Base-by-base conservation (phyloP, 2,888 invertebrate species). In the Apotomis turbidana region DNA sequence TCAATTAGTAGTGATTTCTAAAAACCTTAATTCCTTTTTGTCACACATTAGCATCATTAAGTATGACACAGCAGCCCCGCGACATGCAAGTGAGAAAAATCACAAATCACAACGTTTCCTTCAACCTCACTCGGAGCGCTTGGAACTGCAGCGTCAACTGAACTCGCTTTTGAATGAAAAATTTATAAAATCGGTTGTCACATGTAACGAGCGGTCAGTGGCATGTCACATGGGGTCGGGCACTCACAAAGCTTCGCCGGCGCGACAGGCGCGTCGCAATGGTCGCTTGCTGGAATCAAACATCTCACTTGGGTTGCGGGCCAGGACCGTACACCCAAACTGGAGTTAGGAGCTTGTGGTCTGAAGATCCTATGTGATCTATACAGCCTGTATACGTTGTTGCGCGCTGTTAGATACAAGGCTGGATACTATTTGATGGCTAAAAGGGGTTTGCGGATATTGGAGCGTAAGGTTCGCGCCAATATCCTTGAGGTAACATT, bases 241-340 rank as follows among this genome's bases (percentile, higher is more conserved):
- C 62, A 72, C 72, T 72, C 72, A 72, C 72, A 5, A 68, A 63
- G 63, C 49, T 62, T 52, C 72, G 72, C 10, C 72, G 61, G 52
- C 72, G 72, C 62, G 36, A 44, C 72, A 72, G 52, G 62, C 72
- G 72, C 68, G 72, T 72, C 59, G 68, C 63, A 27, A 72, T 57
- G 44, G 68, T 72, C 58, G 72, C 72, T 72, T 72, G 72, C 72
- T 72, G 72, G 4, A 72, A 72, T 68, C 63, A 72, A 68, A 72
- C 59, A 70, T 63, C 51, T 44, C 49, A 49, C 51, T 38, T 63
- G 63, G 70, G 64, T 54, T 61, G 46, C 63, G 57, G 63, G 46
- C 44, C 12, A 67, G 9, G 55, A 59, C 13, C 57, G 41, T 41
- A 41, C 41, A 4, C 41, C 58, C 10, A 49, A 13, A 51, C 58